Conservation (phyloP, 2,113 vertebrate species). For the Ptyas mucosa region DNA sequence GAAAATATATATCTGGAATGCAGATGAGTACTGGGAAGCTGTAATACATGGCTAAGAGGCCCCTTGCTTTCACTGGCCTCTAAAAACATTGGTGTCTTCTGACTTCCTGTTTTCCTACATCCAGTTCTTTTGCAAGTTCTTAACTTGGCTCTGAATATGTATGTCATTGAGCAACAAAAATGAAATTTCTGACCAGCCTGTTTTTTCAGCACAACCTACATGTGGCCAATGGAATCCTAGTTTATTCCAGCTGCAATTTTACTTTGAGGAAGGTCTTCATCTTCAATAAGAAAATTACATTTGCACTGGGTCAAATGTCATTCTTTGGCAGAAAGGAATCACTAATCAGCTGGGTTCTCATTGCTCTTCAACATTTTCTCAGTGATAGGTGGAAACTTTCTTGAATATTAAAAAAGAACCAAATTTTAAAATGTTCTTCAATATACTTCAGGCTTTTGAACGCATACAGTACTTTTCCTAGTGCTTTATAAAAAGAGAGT, state of each 20-base stretch:
- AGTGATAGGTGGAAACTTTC: background rate
- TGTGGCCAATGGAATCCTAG: background rate
- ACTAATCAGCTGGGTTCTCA: rapidly evolving
- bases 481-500: background rate
- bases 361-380: rapidly evolving
- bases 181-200: background rate
- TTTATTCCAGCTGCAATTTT: background rate
- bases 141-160: background rate
- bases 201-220: background rate
- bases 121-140: background rate
- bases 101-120: background rate
- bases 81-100: background rate
- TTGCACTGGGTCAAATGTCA: background rate
- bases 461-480: background rate
- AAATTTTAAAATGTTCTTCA: background rate
- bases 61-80: background rate
- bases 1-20: background rate
- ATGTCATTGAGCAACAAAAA: background rate
- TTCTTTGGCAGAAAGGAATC: background rate
- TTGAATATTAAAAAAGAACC: background rate
- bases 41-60: background rate
- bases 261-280: rapidly evolving
- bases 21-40: background rate
- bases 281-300: background rate
- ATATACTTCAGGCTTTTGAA: background rate